Base-by-base conservation (phyloP, 2,113 vertebrate genomes). In the Halcyon malimbica region DNA sequence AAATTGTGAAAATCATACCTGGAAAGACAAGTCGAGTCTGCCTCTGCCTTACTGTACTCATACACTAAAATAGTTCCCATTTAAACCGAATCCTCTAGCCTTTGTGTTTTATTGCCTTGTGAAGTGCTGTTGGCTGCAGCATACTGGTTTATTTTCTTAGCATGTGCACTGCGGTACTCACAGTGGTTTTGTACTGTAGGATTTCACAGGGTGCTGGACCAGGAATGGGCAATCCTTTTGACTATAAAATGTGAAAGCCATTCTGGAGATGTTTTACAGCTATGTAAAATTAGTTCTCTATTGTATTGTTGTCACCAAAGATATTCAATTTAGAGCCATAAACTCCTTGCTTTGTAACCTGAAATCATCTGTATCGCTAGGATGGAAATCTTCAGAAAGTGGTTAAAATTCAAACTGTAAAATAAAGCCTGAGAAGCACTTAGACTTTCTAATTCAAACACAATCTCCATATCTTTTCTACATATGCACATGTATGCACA, bases 401-500 rank as follows among this genome's bases (percentile, higher is more conserved):
- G 31, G 16, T 79, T 95, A 84, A 80, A 69, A 94, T 86, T 60
- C 39, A 65, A 59, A 64, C 54, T 44, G n/a, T 46, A 85, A 91
- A 85, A 86, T 81, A 82, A 86, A 94, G 70, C 71, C 69, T 87
- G 79, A 60, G 86, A 88, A 94, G 64, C 71, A 74, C 42, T 93
- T 92, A 74, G 46, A 37, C 78, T 87, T 88, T 79, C 46, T 81
- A 92, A 87, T 89, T 92, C 63, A 78, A 79, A 60, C 29, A 77
- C 16, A 14, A 85, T 81, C 77, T 79, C 85, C 35, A 20, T 81
- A 76, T 89, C 63, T 91, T 89, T 78, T 79, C 86, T 82, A 67
- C 87, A 82, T 75, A 90, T 39, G 77, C 83, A 94, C 90, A 91
- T 91, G 93, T 74, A 94, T 95, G 68, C 80, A 90, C 93, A 89